Evolutionary conservation across 2,888 invertebrate genomes (phyloP), one percentile per base, ranked within the genome.

Genomic region (Xestia xanthographa): DNA sequence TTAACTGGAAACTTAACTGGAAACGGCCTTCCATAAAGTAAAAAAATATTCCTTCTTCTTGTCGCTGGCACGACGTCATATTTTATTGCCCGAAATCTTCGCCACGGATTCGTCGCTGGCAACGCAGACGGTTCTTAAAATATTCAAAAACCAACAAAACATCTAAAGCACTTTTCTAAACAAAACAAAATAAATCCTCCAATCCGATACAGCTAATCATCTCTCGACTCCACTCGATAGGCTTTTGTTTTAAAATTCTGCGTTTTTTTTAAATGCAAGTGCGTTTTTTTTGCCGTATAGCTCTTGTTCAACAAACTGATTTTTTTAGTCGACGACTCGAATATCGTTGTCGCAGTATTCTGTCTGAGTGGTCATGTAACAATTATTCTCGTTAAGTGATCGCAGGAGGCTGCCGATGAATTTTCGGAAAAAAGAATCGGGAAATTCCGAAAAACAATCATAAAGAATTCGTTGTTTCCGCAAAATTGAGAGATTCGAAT

Each of bases 291-390:
- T 78, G 0, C 45, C 29, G 41, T 20, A n/a, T n/a, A 38, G 14
- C 75, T 78, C 66, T 76, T 74, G 72, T 79, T 73, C 72, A 69
- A 65, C 50, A 53, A 63, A 65, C 48, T 53, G 72, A 12, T 77
- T 68, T 83, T 81, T 75, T 65, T 73, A 38, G 8, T 50, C 29
- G 41, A n/a, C n/a, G n/a, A n/a, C n/a, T 67, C 58, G 76, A 71
- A 78, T 66, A 71, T 77, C 77, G 75, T 72, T 81, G 80, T 80
- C 76, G 72, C 77, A 72, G 70, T 89, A 68, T 88, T 85, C 82
- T 79, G 88, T 89, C 88, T 88, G 87, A 87, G 83, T 88, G 87
- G 87, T 60, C 73, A 87, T 79, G 73, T 83, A 63, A 41, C 74
- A 65, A 79, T 81, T 86, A 82, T 82, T 84, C 83, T 77, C 70